phyloP scores from a whole-genome alignment of 2,797 vertebrate species.

The Podarcis siculus region DNA sequence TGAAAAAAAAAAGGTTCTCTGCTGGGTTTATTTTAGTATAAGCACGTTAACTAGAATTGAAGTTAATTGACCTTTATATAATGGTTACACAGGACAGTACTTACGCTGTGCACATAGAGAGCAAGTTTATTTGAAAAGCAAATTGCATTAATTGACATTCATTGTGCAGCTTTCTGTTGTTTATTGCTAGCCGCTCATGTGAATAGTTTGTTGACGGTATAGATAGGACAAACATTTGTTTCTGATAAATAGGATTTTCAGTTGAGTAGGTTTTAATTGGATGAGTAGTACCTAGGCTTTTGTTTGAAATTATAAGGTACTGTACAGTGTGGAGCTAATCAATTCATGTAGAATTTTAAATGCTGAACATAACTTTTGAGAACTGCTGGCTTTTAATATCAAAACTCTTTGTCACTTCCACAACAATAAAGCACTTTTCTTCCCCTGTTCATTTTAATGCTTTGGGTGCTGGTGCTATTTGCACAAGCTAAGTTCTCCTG shows the following conservation, averaged over 20 bases:
- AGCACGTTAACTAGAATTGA: slow-evolving; percentile 66
- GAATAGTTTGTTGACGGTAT: slow-evolving; percentile 76
- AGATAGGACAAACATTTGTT: slow-evolving; percentile 77
- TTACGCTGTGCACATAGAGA: slow-evolving; percentile 64
- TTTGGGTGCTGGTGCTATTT: neutral
- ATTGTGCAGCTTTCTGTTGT: slow-evolving; percentile 73
- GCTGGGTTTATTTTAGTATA: slow-evolving; percentile 69
- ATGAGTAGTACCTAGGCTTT: slow-evolving; percentile 62
- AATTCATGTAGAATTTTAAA: slow-evolving; percentile 59
- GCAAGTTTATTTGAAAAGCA: slow-evolving; percentile 72
- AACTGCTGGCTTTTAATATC: slow-evolving; percentile 48
- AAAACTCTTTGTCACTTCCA: slow-evolving; percentile 44
- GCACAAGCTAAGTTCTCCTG: neutral
- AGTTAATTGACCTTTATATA: slow-evolving; percentile 71
- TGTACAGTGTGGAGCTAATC: slow-evolving; percentile 57
- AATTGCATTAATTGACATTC: slow-evolving; percentile 79
- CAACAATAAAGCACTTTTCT: slow-evolving; percentile 38
- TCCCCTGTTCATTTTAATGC: neutral
- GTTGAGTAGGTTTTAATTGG: slow-evolving; percentile 81
- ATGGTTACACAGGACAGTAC: slow-evolving; percentile 67
- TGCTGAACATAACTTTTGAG: slow-evolving; percentile 42
- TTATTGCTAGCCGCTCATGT: slow-evolving; percentile 77
- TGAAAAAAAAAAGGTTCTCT: slow-evolving; percentile 20
- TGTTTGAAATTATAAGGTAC: slow-evolving; percentile 63
- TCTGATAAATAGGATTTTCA: slow-evolving; percentile 78